Conservation (phyloP, 2,888 invertebrate genomes). For the Philhelius pedissequus region DNA sequence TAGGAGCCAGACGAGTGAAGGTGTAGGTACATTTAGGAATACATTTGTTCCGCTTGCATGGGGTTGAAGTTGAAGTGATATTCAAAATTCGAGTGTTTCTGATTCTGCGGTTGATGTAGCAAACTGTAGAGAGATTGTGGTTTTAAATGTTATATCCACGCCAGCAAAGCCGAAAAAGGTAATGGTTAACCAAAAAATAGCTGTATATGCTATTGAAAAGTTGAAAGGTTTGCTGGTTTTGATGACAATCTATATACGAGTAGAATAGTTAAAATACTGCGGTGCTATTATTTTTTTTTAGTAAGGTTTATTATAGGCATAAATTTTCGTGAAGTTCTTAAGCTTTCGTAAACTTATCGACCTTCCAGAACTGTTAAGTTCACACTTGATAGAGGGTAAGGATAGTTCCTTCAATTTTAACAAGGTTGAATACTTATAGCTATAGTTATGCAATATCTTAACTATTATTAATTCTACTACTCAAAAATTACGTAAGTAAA, state of each 20-base stretch:
- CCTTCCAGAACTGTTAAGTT: too few species aligned
- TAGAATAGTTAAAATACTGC: neutral
- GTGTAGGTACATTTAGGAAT: neutral
- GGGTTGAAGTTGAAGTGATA: constrained; percentile 23
- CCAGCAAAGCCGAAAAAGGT: constrained; percentile 17
- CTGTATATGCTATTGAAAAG: constrained; percentile 36
- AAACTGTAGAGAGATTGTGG: constrained; percentile 34
- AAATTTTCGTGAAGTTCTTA: too few species aligned
- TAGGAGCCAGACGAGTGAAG: neutral
- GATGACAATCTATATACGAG: constrained; percentile 2
- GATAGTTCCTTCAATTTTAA: too few species aligned
- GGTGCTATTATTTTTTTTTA: neutral
- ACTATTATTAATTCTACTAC: too few species aligned
- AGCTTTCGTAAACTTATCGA: too few species aligned
- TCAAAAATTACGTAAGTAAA: too few species aligned
- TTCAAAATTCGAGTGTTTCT: constrained; percentile 60
- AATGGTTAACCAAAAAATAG: constrained; percentile 40
- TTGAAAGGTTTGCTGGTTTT: constrained; percentile 10
- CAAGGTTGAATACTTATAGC: too few species aligned
- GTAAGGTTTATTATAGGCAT: too few species aligned
- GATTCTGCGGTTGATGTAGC: constrained; percentile 63
- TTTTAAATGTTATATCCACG: constrained; percentile 46
- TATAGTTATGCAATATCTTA: too few species aligned
- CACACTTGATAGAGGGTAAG: too few species aligned
- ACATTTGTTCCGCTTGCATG: neutral